phyloP scores from a whole-genome alignment of 2,113 vertebrate species.

The Elanoides forficatus region DNA sequence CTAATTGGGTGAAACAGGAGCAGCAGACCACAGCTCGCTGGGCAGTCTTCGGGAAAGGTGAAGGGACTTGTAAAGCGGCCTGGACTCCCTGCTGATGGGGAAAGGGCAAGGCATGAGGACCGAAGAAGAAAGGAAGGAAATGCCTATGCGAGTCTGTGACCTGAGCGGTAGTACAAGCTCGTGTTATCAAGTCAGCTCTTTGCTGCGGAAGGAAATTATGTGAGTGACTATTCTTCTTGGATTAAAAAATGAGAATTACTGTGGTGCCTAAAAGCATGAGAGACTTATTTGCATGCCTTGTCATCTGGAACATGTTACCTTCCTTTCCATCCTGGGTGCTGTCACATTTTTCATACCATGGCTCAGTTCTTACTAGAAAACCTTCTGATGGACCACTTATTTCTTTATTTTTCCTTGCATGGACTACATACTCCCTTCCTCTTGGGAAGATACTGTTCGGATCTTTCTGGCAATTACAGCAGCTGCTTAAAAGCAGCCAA shows the following conservation, averaged over 20 bases:
- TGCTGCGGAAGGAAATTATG: neutral
- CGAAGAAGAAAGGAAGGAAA: neutral
- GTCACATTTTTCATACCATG: constrained; percentile 7
- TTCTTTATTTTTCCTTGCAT: neutral
- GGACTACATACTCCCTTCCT: neutral
- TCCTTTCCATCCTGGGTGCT: neutral
- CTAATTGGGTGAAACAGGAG: constrained; percentile 19
- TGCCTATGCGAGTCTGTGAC: neutral
- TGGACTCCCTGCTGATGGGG: neutral
- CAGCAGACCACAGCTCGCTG: neutral
- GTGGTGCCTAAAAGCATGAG: neutral
- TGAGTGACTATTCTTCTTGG: neutral
- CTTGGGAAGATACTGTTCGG: neutral
- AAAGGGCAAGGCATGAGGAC: neutral
- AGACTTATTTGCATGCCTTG: neutral
- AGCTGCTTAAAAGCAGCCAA: neutral
- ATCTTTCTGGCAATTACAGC: neutral
- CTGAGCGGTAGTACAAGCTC: neutral
- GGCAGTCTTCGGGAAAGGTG: neutral
- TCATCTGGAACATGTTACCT: constrained; percentile 2
- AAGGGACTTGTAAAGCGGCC: neutral
- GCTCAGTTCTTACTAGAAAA: neutral
- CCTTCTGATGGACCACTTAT: neutral
- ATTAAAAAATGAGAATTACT: constrained; percentile 17
- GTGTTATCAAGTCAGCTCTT: neutral